phyloP scores from a whole-genome alignment of 1,140 invertebrate genomes.

The Pararge aegeria region DNA sequence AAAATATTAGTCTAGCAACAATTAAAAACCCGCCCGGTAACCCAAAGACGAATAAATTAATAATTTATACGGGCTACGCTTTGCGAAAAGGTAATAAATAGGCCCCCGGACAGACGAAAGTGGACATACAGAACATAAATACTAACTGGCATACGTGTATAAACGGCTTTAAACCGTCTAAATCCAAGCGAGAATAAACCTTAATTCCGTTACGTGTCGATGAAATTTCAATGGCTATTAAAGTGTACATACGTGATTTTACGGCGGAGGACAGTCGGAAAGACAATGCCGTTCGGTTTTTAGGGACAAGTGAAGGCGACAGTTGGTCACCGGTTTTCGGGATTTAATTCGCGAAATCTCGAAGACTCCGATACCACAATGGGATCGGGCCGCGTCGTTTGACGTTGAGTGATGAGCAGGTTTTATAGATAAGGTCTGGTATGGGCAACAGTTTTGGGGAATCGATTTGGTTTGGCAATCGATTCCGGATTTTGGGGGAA shows the following conservation, averaged over 20 bases:
- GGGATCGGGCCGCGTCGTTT: conserved; percentile 18
- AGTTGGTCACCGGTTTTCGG: conserved; percentile 56
- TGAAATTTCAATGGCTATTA: conserved; percentile 23
- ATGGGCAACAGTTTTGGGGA: conserved; percentile 26
- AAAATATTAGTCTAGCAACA: conserved; percentile 49
- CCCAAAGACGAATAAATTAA: conserved; percentile 50
- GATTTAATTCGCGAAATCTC: conserved; percentile 61
- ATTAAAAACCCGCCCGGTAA: conserved; percentile 43
- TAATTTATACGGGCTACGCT: conserved; percentile 58
- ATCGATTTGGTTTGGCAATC: conserved; percentile 16
- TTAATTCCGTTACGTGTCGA: conserved; percentile 2
- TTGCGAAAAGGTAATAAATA: conserved; percentile 63
- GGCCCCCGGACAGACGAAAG: conserved; percentile 55
- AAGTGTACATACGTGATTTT: conserved; percentile 14
- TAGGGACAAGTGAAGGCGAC: conserved; percentile 62
- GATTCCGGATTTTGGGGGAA: conserved; percentile 8
- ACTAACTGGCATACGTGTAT: conserved; percentile 27
- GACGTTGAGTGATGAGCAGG: conserved; percentile 58
- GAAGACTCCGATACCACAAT: conserved; percentile 40
- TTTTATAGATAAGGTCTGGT: conserved; percentile 33
- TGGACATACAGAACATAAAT: conserved; percentile 49
- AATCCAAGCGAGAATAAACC: conserved; percentile 22
- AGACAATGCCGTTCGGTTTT: conserved; percentile 65
- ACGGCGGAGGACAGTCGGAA: conserved; percentile 27
- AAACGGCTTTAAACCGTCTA: conserved; percentile 26